A percentile compares a stretch with the other conserved stretches of the same genome.
Evolutionary conservation across 2,888 invertebrate genomes (phyloP).

Genomic region (Pterobdella sp.): DNA sequence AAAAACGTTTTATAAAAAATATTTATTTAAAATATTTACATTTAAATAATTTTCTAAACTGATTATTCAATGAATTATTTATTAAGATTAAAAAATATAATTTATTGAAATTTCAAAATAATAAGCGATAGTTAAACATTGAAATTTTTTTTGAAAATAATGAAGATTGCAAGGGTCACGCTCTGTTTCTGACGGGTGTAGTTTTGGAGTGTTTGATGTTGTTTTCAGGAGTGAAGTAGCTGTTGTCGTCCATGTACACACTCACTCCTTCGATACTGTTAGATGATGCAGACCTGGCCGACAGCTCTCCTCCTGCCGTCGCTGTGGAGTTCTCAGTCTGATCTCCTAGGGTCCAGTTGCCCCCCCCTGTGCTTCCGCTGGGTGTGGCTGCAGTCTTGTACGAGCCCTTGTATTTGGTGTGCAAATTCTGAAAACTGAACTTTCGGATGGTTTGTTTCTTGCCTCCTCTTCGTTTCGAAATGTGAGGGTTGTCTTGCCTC

Average conservation of each 20-base stretch:
- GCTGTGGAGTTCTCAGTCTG: constrained; percentile 22
- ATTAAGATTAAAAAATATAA: no score
- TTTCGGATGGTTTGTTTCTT: constrained; percentile 59
- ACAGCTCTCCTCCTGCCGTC: constrained; percentile 53
- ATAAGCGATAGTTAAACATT: no score
- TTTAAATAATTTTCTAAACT: no score
- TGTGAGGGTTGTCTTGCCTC: constrained; percentile 89
- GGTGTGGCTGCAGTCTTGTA: constrained; percentile 37
- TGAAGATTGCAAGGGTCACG: no score
- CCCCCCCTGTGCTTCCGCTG: constrained; percentile 19
- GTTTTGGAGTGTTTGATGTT: no score
- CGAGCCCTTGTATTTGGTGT: constrained; percentile 59
- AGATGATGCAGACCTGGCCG: constrained; percentile 75
- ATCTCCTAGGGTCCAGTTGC: constrained; percentile 14
- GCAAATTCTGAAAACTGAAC: constrained; percentile 76
- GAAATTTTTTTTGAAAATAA: no score
- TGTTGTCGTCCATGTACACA: constrained; percentile 36
- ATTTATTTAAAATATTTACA: no score
- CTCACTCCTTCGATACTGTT: constrained; percentile 70
- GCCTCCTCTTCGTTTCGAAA: constrained; percentile 82
- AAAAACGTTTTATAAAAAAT: no score
- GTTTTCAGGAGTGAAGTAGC: constrained; percentile 19
- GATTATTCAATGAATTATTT: no score
- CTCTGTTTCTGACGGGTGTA: no score
- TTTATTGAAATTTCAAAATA: no score